Evolutionary conservation across 1,140 invertebrate species (phyloP).

Genomic region (Danaus plexippus): DNA sequence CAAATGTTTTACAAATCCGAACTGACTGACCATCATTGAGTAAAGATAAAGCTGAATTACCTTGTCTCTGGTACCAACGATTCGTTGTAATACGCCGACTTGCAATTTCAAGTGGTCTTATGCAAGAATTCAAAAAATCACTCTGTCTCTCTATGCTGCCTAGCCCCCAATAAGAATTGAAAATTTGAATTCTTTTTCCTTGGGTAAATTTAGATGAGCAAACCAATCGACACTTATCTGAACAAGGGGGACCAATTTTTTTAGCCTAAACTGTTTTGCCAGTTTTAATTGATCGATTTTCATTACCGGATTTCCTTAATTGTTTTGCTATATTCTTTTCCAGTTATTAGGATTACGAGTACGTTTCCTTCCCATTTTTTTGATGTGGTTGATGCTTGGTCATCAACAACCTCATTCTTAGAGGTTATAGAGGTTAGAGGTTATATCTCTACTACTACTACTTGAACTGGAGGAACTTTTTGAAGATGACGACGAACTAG

Average conservation of each 20-base stretch:
- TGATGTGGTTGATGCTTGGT: constrained; percentile 4
- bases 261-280: constrained; percentile 17
- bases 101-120: constrained; percentile 13
- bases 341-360: constrained; percentile 8
- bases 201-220: constrained; percentile 13
- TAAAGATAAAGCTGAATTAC: constrained; percentile 16
- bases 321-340: constrained; percentile 10
- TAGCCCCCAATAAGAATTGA: constrained; percentile 15
- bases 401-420: constrained; percentile 6
- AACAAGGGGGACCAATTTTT: constrained; percentile 13
- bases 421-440: too few species aligned
- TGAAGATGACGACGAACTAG: too few species aligned
- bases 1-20: constrained; percentile 15
- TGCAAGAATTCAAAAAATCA: constrained; percentile 14
- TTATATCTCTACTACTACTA: constrained; percentile 5
- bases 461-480: constrained; percentile 1
- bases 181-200: constrained; percentile 16
- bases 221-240: constrained; percentile 11
- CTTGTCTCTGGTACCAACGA: constrained; percentile 13
- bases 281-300: constrained; percentile 12
- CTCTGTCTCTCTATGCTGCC: constrained; percentile 12
- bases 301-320: constrained; percentile 12
- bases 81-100: constrained; percentile 12
- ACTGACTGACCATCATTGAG: constrained; percentile 11
- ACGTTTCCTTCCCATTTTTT: constrained; percentile 8